Percentiles rank a stretch among this genome's conserved stretches.
These are phyloP conservation scores for Perizoma flavofasciatum DNA, from an alignment of 2,888 invertebrate genomes.

Conservation along the genomic window DNA sequence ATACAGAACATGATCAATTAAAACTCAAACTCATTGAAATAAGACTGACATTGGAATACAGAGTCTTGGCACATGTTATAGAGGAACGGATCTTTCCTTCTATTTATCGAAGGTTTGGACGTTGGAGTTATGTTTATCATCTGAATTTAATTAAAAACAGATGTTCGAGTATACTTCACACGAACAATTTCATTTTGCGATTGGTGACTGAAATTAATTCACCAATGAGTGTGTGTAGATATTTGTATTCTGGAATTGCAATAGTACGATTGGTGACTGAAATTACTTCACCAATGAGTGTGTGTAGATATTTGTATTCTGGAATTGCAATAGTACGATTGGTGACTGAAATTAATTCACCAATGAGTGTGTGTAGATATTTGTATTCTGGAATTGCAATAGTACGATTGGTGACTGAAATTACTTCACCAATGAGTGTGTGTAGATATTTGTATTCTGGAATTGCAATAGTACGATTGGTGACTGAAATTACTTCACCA, in stretches of 20 bases:
- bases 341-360: background rate
- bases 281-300: background rate
- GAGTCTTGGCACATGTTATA: background rate
- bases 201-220: background rate
- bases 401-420: background rate
- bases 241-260: too few relatives aligned
- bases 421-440: background rate
- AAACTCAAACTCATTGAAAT: background rate
- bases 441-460: too few relatives aligned
- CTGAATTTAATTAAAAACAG: conserved; percentile 26
- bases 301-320: too few relatives aligned
- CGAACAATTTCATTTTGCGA: conserved; percentile 12
- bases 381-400: too few relatives aligned
- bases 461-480: too few relatives aligned
- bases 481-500: too few relatives aligned
- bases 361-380: too few relatives aligned
- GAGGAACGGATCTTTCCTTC: background rate
- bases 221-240: too few relatives aligned
- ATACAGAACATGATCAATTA: background rate
- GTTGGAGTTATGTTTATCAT: conserved; percentile 17
- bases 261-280: background rate
- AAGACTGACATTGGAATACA: conserved; percentile 4
- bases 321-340: too few relatives aligned
- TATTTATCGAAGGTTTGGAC: background rate
- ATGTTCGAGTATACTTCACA: conserved; percentile 11